phyloP scores from a whole-genome alignment of 2,888 invertebrate genomes.

The Limnephilus lunatus region DNA sequence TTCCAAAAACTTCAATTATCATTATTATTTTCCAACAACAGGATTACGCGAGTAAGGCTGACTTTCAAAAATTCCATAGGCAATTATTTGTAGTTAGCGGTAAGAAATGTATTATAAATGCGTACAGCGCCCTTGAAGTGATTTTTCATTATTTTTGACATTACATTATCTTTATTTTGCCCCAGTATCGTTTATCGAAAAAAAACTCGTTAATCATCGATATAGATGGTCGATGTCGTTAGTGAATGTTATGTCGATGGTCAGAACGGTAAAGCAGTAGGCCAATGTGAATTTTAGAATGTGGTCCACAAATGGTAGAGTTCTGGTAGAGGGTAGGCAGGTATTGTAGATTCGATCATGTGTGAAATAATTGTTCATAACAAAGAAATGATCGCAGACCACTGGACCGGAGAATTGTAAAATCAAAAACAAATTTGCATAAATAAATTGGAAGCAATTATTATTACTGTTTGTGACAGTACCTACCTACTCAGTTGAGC shows the following conservation, averaged over 20 bases:
- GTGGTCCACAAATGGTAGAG: background rate
- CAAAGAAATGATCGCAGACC: background rate
- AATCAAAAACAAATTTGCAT: background rate
- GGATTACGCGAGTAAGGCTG: no score
- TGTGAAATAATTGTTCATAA: slow-evolving; percentile 12
- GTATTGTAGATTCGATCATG: slow-evolving; percentile 7
- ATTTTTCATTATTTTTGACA: no score
- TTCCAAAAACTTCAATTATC: no score
- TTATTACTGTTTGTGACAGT: background rate
- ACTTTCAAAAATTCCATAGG: no score
- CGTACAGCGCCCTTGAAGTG: no score
- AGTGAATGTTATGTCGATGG: background rate
- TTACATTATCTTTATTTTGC: no score
- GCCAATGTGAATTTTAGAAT: background rate
- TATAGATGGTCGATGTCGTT: no score
- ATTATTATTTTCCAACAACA: no score
- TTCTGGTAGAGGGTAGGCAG: background rate
- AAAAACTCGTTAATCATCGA: no score
- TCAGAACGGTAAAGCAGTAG: background rate
- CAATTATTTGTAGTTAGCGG: no score
- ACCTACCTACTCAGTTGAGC: background rate
- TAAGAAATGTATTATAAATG: no score
- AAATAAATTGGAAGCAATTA: slow-evolving; percentile 2
- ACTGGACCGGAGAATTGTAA: slow-evolving; percentile 1
- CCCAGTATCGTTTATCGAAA: no score